Conservation (phyloP, 2,113 vertebrate species). For the Scopus umbretta region DNA sequence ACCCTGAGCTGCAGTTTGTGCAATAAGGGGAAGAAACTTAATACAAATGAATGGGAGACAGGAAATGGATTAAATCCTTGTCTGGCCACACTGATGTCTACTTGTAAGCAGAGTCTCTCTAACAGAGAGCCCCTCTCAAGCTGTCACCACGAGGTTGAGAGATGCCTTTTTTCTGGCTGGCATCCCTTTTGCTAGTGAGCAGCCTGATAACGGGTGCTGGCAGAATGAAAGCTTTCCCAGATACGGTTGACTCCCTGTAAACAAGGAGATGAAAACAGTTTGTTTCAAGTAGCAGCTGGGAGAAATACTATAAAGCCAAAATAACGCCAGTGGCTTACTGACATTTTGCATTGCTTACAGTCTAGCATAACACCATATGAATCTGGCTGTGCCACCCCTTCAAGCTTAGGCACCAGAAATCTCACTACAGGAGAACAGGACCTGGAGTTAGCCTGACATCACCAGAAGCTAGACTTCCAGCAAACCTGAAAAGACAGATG, state of each 20-base stretch:
- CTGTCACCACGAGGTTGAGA: neutral
- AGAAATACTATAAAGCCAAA: neutral
- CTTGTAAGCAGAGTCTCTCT: neutral
- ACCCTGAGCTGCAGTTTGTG: neutral
- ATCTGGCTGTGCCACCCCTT: neutral
- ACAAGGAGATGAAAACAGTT: conserved; percentile 31
- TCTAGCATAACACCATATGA: neutral
- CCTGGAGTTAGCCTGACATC: neutral
- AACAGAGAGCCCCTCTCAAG: conserved; percentile 8
- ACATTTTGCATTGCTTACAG: neutral
- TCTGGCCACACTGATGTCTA: conserved; percentile 8
- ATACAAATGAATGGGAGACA: neutral
- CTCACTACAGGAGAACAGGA: neutral
- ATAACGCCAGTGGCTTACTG: neutral
- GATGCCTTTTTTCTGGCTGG: conserved; percentile 29
- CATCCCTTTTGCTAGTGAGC: neutral
- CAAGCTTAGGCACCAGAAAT: neutral
- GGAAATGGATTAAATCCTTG: conserved; percentile 19
- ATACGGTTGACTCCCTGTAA: neutral
- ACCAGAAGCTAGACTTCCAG: neutral
- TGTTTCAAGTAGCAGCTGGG: neutral
- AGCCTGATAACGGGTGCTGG: neutral
- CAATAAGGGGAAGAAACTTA: neutral
- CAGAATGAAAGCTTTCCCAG: neutral
- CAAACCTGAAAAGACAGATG: neutral